Conservation (phyloP, 2,888 invertebrate species). For the Lapara coniferarum region DNA sequence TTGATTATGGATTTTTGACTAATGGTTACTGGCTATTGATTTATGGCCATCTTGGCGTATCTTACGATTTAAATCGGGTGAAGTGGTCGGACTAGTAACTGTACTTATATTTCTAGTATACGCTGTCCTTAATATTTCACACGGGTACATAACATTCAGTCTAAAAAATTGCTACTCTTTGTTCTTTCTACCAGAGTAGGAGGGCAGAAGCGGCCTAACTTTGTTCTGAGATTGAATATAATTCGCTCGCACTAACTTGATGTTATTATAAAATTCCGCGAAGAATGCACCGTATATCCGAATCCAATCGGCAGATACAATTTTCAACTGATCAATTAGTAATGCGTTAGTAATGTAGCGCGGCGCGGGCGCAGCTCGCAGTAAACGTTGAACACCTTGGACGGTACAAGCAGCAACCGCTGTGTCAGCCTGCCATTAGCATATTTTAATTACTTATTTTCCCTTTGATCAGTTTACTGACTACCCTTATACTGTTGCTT, state of each 20-base stretch:
- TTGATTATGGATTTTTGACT: slow-evolving; percentile 3
- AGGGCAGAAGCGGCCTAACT: too few species aligned
- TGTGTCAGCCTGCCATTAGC: neutral
- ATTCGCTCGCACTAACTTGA: too few species aligned
- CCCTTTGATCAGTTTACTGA: neutral
- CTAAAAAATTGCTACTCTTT: neutral
- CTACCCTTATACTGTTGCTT: neutral
- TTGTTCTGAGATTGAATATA: too few species aligned
- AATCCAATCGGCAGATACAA: slow-evolving; percentile 35
- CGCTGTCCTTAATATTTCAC: neutral
- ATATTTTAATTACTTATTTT: slow-evolving; percentile 22
- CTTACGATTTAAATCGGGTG: neutral
- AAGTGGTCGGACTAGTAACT: neutral
- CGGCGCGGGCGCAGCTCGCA: slow-evolving; percentile 26
- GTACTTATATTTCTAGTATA: neutral
- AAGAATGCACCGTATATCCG: slow-evolving; percentile 12
- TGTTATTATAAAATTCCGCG: neutral
- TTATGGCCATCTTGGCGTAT: neutral
- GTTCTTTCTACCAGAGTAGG: too few species aligned
- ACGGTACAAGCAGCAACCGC: slow-evolving; percentile 8
- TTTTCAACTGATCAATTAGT: slow-evolving; percentile 46
- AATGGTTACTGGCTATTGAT: neutral
- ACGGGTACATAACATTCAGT: neutral
- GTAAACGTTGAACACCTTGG: slow-evolving; percentile 40
- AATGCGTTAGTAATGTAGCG: slow-evolving; percentile 55